Percentiles rank a stretch among this genome's conserved stretches.
Conservation (phyloP, 2,113 vertebrate species). For the Crypturellus undulatus region DNA sequence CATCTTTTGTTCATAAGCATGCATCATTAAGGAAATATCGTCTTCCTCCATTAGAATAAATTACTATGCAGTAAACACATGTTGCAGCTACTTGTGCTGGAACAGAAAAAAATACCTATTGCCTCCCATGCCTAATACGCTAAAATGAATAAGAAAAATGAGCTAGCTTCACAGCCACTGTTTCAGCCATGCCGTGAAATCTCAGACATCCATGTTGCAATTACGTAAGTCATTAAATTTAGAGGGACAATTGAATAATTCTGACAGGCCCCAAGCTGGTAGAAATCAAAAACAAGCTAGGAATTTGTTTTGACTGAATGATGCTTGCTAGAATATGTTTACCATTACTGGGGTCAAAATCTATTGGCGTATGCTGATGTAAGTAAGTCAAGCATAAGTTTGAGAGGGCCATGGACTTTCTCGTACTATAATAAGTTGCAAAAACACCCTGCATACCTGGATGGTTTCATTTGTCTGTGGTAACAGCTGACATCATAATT, state of each 20-base stretch:
- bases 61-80: conserved; percentile 23
- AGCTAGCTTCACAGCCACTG: neutral
- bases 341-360: neutral
- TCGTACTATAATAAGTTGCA: neutral
- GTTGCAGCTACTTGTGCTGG: neutral
- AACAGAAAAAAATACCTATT: neutral
- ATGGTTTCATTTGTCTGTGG: neutral
- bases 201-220: neutral
- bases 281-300: neutral
- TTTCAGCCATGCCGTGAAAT: conserved; percentile 18
- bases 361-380: neutral
- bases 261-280: neutral
- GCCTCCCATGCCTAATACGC: neutral
- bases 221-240: conserved; percentile 48
- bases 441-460: neutral
- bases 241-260: conserved; percentile 23
- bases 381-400: neutral
- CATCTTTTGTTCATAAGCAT: conserved; percentile 32
- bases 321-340: neutral
- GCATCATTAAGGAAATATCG: neutral
- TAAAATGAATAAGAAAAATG: conserved; percentile 11
- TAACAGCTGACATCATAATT: fast-evolving
- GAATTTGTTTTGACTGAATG: neutral
- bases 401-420: neutral
- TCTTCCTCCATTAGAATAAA: conserved; percentile 17